phyloP scores from a whole-genome alignment of 2,888 invertebrate species.

The Aleiodes testaceus region DNA sequence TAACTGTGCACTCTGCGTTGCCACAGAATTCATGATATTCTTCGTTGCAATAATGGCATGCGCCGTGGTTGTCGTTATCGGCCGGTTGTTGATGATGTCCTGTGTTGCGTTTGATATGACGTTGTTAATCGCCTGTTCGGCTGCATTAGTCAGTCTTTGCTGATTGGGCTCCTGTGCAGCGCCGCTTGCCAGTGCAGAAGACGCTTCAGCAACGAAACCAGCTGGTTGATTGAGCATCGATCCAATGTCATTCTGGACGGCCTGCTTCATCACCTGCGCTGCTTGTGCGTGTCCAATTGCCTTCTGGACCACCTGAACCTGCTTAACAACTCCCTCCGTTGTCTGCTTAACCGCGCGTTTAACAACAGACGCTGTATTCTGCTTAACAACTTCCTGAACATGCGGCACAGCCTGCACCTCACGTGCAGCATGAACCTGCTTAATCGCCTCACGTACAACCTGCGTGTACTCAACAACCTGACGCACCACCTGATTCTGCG shows the following conservation, averaged over 20 bases:
- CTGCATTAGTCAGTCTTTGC: slow-evolving; percentile 68
- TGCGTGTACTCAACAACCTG: slow-evolving; percentile 71
- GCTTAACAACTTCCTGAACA: slow-evolving; percentile 68
- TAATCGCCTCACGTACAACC: slow-evolving; percentile 70
- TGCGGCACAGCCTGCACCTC: slow-evolving; percentile 68
- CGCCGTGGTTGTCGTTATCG: slow-evolving; percentile 70
- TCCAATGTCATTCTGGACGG: slow-evolving; percentile 71
- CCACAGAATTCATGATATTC: slow-evolving; percentile 69
- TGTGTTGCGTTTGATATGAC: slow-evolving; percentile 69
- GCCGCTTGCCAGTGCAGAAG: slow-evolving; percentile 67
- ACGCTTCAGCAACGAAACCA: slow-evolving; percentile 69
- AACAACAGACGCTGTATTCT: slow-evolving; percentile 65
- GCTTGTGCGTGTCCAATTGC: slow-evolving; percentile 71
- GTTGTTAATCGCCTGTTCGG: slow-evolving; percentile 69
- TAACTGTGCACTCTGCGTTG: slow-evolving; percentile 69
- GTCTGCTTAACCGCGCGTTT: slow-evolving; percentile 69
- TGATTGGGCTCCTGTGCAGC: slow-evolving; percentile 69
- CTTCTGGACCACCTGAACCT: slow-evolving; percentile 70
- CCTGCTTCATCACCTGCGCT: slow-evolving; percentile 71
- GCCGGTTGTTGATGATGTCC: slow-evolving; percentile 69
- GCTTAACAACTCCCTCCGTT: slow-evolving; percentile 67
- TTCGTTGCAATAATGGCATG: slow-evolving; percentile 72
- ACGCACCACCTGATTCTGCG: slow-evolving; percentile 70
- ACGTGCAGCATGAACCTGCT: slow-evolving; percentile 69
- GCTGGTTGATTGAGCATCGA: slow-evolving; percentile 69